Conservation (phyloP, 2,797 vertebrate species). For the Muraenolepis orangiensis region DNA sequence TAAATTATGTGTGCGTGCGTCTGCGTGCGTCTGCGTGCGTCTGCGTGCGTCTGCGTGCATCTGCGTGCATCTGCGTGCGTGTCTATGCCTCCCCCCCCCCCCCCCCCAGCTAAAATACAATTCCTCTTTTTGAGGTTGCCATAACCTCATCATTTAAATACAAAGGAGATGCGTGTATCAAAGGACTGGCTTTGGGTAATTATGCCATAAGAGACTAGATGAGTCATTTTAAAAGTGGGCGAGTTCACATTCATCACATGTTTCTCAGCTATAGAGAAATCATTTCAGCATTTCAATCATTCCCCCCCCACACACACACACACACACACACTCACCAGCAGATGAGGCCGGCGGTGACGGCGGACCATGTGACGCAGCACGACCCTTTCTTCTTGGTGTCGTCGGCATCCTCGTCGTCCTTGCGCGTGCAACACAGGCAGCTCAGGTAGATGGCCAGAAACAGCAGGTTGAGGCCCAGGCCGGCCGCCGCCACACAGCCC, state of each 20-base stretch:
- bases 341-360: constrained; percentile 83
- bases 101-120: background rate
- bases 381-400: constrained; percentile 81
- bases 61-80: background rate
- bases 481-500: constrained; percentile 80
- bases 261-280: background rate
- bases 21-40: constrained; percentile 2
- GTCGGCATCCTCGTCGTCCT: constrained; percentile 67
- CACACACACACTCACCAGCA: constrained; percentile 87
- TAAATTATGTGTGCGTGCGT: background rate
- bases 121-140: background rate
- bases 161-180: no score
- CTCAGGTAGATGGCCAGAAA: constrained; percentile 83
- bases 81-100: background rate
- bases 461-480: constrained; percentile 88
- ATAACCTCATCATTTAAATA: no score
- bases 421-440: constrained; percentile 82
- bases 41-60: background rate
- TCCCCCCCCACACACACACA: no score
- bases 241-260: background rate
- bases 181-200: background rate
- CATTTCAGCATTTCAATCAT: background rate
- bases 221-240: background rate
- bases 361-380: constrained; percentile 90
- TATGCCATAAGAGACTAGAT: background rate